These are phyloP conservation scores for Hedychridium roseum DNA, from an alignment of 2,888 invertebrate species.

Conservation along the genomic window DNA sequence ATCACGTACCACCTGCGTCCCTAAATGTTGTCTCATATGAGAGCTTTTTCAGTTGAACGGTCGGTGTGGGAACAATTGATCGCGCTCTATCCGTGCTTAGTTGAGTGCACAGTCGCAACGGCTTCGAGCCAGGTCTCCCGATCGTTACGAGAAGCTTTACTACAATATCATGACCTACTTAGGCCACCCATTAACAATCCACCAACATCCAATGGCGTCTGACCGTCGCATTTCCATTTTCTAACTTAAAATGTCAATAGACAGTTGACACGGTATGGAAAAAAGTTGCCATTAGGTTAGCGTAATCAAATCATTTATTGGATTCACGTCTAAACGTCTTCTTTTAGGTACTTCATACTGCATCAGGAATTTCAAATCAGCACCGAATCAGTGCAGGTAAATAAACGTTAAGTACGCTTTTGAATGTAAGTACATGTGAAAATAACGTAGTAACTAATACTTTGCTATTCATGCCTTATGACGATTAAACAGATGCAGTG, in stretches of 20 bases:
- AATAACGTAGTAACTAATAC: not conserved
- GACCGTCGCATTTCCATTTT: conserved; percentile 49
- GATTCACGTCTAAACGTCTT: not conserved
- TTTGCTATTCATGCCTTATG: not conserved
- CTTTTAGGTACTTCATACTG: not conserved
- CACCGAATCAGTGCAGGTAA: not conserved
- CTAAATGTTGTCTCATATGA: too few species aligned
- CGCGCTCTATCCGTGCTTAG: conserved; percentile 88
- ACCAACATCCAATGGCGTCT: conserved; percentile 56
- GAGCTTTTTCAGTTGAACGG: conserved; percentile 75
- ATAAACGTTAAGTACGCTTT: too few species aligned
- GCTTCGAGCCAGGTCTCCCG: conserved; percentile 82
- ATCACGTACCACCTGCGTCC: too few species aligned
- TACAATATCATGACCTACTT: conserved; percentile 86
- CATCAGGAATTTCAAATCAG: not conserved
- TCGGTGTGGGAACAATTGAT: conserved; percentile 94
- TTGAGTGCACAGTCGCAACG: conserved; percentile 81
- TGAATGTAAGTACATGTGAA: not conserved
- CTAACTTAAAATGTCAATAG: conserved; percentile 28
- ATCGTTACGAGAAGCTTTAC: conserved; percentile 83
- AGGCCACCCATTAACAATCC: conserved; percentile 68
- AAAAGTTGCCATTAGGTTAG: conserved; percentile 3
- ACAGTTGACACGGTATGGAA: conserved; percentile 13
- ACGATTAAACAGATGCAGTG: not conserved
- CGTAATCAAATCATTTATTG: not conserved